A percentile compares a stretch with the other conserved stretches of the same genome.
These are phyloP conservation scores for Eurois occulta DNA, from an alignment of 2,888 invertebrate species.

Conservation along the genomic window DNA sequence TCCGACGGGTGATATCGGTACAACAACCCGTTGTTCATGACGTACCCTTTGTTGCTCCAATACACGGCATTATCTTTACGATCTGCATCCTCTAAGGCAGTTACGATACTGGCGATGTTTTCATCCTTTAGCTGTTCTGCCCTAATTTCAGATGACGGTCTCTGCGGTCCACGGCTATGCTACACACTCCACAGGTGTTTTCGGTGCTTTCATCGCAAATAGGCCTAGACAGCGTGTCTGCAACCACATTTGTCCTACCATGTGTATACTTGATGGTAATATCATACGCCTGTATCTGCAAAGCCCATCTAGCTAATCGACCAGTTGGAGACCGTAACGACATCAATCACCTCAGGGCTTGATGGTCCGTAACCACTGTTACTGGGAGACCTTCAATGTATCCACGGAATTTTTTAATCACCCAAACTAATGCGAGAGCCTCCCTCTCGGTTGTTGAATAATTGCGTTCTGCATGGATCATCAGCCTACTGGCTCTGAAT, in stretches of 20 bases:
- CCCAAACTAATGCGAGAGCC: slow-evolving; percentile 16
- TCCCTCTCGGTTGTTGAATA: slow-evolving; percentile 11
- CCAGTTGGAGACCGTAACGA: slow-evolving; percentile 16
- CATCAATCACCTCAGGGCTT: slow-evolving; percentile 29
- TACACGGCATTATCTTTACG: neutral
- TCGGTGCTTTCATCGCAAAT: neutral
- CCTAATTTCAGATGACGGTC: slow-evolving; percentile 16
- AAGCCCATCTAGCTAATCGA: slow-evolving; percentile 28
- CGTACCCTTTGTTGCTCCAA: slow-evolving; percentile 16
- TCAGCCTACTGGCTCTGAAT: neutral
- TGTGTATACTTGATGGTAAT: slow-evolving; percentile 3
- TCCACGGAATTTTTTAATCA: slow-evolving; percentile 14
- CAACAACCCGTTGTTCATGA: slow-evolving; percentile 5
- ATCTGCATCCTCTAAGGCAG: neutral
- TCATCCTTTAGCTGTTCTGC: slow-evolving; percentile 13
- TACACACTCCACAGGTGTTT: slow-evolving; percentile 15
- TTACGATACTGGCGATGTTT: neutral
- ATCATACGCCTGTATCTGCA: slow-evolving; percentile 49
- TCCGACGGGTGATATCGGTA: neutral
- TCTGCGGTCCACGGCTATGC: slow-evolving; percentile 15
- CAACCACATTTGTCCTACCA: slow-evolving; percentile 1
- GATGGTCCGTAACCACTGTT: slow-evolving; percentile 26
- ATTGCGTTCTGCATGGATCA: slow-evolving; percentile 12
- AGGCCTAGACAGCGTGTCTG: neutral
- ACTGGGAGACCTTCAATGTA: slow-evolving; percentile 31